A percentile compares a stretch with the other conserved stretches of the same genome.
These are phyloP conservation scores for Rotaria socialis DNA, from an alignment of 2,888 invertebrate species.

Conservation along the genomic window DNA sequence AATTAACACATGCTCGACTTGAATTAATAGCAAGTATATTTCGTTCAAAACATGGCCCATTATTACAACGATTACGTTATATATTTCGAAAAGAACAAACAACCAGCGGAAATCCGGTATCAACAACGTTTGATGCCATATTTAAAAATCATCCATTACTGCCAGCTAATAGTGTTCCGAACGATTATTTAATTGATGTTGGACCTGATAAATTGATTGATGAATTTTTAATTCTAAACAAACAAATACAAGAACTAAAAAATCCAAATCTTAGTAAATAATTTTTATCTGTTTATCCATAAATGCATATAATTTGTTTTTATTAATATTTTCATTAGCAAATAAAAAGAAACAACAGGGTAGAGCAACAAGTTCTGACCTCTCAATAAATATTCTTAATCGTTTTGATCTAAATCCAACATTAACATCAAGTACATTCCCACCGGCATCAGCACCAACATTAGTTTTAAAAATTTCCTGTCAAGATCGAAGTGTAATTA, in stretches of 20 bases:
- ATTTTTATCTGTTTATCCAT: neutral
- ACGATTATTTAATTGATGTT: neutral
- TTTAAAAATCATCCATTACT: constrained; percentile 3
- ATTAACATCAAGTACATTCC: constrained; percentile 18
- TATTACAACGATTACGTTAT: constrained; percentile 34
- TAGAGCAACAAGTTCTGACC: neutral
- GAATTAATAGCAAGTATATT: constrained; percentile 25
- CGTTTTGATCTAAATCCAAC: constrained; percentile 34
- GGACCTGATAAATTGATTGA: constrained; percentile 5
- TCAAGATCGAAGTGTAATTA: constrained; percentile 28
- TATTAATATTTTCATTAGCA: neutral
- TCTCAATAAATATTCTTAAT: neutral
- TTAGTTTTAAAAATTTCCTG: neutral
- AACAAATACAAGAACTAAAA: constrained; percentile 1
- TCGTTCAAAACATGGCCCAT: constrained; percentile 21
- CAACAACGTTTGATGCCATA: constrained; percentile 1
- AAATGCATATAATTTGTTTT: neutral
- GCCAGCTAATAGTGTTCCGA: neutral
- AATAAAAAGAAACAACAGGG: neutral
- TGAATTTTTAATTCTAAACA: constrained; percentile 26
- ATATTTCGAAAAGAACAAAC: constrained; percentile 20
- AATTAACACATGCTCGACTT: constrained; percentile 29
- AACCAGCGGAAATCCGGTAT: neutral
- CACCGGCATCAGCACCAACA: constrained; percentile 7
- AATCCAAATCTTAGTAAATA: neutral